Evolutionary conservation across 2,888 invertebrate genomes (phyloP).

Genomic region (Nasonovia ribisnigri): DNA sequence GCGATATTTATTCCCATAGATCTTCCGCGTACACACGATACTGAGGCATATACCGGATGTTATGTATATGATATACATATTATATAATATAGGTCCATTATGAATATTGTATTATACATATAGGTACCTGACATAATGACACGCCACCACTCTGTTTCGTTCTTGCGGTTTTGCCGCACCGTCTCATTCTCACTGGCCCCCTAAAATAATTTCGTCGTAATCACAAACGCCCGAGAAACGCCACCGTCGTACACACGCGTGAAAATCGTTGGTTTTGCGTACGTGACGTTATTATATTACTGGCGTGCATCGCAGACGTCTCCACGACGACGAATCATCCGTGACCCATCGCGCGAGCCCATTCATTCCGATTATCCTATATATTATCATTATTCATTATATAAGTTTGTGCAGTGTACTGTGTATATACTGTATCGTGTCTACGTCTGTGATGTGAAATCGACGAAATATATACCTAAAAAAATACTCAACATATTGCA

Average conservation of each 20-base stretch:
- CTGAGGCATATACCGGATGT: neutral
- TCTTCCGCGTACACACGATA: neutral
- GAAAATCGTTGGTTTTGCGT: conserved; percentile 26
- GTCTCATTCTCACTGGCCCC: neutral
- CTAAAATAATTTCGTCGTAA: conserved; percentile 17
- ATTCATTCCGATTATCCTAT: conserved; percentile 32
- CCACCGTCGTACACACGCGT: conserved; percentile 20
- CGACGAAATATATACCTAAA: neutral
- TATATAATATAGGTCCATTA: neutral
- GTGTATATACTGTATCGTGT: neutral
- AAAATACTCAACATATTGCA: too few species aligned
- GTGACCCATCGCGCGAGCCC: conserved; percentile 4
- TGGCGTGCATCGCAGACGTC: neutral
- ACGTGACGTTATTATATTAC: conserved; percentile 19
- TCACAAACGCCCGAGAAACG: conserved; percentile 4
- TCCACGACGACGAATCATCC: conserved; percentile 7
- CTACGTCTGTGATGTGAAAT: neutral
- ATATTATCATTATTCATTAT: neutral
- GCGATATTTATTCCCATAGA: neutral
- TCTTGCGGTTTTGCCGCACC: conserved; percentile 11
- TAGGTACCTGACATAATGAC: neutral
- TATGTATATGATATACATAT: neutral
- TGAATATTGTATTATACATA: neutral
- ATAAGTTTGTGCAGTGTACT: neutral
- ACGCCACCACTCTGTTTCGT: neutral